Percentiles rank a stretch among this genome's conserved stretches.
phyloP scores from a whole-genome alignment of 23 tunicate species.

The Styela clava region DNA sequence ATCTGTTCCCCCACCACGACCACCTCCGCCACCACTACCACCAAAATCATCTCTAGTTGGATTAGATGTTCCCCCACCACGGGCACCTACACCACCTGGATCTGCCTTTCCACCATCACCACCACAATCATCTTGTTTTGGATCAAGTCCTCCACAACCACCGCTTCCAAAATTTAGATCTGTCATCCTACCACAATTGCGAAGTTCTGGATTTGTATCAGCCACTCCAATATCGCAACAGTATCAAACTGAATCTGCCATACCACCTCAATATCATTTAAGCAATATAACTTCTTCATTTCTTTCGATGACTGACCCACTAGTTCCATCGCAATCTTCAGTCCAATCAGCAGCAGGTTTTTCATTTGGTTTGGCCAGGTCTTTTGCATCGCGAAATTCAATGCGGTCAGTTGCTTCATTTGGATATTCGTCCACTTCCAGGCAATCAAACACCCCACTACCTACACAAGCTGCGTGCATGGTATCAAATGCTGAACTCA shows the following conservation, averaged over 20 bases:
- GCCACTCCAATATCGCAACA: too few species aligned
- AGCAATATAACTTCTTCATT: background rate
- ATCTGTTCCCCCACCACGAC: conserved; percentile 7
- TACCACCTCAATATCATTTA: conserved; percentile 7
- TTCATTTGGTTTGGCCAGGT: background rate
- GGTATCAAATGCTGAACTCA: background rate
- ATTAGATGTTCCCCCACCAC: conserved; percentile 3
- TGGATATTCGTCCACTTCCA: too few species aligned
- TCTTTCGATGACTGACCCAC: background rate
- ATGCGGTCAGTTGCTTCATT: too few species aligned
- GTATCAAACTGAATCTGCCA: too few species aligned
- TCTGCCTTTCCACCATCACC: conserved; percentile 29
- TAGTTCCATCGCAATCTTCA: background rate
- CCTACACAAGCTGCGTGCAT: too few species aligned
- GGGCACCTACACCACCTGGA: background rate
- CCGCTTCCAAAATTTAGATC: conserved; percentile 6
- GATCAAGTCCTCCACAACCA: too few species aligned
- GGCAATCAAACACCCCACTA: too few species aligned
- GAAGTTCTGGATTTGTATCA: too few species aligned
- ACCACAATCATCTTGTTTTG: too few species aligned
- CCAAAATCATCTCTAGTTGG: background rate
- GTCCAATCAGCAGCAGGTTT: background rate
- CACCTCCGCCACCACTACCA: conserved; percentile 20
- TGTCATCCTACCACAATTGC: too few species aligned
- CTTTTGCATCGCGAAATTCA: too few species aligned